phyloP scores from a whole-genome alignment of 2,888 invertebrate genomes.

The Agrochola lota region DNA sequence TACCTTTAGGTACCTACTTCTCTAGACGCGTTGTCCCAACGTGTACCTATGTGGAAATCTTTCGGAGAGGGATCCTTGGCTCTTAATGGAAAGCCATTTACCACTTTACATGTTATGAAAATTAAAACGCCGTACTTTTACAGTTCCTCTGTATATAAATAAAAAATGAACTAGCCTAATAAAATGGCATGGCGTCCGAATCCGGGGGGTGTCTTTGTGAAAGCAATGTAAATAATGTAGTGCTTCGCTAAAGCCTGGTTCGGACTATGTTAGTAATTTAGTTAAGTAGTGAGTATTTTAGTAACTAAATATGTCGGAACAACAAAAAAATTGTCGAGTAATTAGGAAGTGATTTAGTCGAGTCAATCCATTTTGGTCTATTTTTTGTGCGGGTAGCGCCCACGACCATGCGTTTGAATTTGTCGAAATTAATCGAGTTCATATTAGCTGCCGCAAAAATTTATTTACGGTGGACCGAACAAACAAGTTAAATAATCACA shows the following conservation, averaged over 20 bases:
- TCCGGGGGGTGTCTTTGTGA: conserved; percentile 19
- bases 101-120: conserved; percentile 7
- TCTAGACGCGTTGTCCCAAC: neutral
- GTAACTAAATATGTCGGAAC: neutral
- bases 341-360: too few species aligned
- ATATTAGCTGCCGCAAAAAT: neutral
- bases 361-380: neutral
- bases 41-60: neutral
- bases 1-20: neutral
- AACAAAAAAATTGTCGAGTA: too few species aligned
- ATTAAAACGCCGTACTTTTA: neutral
- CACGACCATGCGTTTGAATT: too few species aligned
- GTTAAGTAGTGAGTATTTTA: neutral
- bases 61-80: neutral
- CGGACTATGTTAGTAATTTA: neutral
- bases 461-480: neutral
- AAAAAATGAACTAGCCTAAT: conserved; percentile 31
- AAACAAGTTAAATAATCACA: too few species aligned
- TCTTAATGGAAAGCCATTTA: neutral
- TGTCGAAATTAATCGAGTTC: neutral
- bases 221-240: conserved; percentile 47
- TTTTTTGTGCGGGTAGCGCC: neutral
- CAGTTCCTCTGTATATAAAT: conserved; percentile 31
- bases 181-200: conserved; percentile 26
- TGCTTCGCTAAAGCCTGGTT: neutral